A percentile compares a stretch with the other conserved stretches of the same genome.
phyloP scores from a whole-genome alignment of 2,888 invertebrate species.

The Pandemis corylana region DNA sequence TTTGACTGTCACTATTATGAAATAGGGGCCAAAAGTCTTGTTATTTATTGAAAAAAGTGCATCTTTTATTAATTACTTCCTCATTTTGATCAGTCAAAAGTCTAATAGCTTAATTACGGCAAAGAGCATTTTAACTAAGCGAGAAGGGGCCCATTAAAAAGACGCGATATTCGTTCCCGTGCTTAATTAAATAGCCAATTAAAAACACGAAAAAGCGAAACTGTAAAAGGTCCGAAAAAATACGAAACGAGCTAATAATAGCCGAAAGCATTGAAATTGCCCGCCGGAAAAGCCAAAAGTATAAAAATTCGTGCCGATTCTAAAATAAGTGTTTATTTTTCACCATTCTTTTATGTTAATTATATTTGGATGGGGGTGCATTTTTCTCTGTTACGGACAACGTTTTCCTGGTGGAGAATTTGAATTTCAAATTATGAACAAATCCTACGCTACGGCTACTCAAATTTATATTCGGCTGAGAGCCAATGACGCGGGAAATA shows the following conservation, averaged over 20 bases:
- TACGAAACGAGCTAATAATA: slow-evolving; percentile 35
- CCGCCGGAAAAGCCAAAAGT: slow-evolving; percentile 48
- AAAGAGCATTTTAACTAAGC: slow-evolving; percentile 11
- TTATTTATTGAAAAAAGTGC: too few relatives aligned
- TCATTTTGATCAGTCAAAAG: slow-evolving; percentile 1
- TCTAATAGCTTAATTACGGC: neutral
- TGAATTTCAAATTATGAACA: slow-evolving; percentile 77
- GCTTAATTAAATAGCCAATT: slow-evolving; percentile 25
- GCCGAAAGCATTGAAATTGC: slow-evolving; percentile 52
- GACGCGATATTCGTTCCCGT: slow-evolving; percentile 7
- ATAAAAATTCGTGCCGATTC: slow-evolving; percentile 52
- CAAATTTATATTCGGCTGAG: slow-evolving; percentile 72
- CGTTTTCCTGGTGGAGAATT: slow-evolving; percentile 72
- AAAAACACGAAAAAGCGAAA: slow-evolving; percentile 28
- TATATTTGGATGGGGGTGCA: slow-evolving; percentile 71
- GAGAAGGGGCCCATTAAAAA: slow-evolving; percentile 8
- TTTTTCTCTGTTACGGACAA: slow-evolving; percentile 70
- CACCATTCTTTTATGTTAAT: slow-evolving; percentile 74
- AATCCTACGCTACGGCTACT: slow-evolving; percentile 72
- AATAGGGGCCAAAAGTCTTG: too few relatives aligned
- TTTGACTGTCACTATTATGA: too few relatives aligned
- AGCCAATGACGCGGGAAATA: slow-evolving; percentile 75
- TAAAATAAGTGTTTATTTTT: slow-evolving; percentile 67
- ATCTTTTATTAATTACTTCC: neutral
- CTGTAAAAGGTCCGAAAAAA: slow-evolving; percentile 15